phyloP scores from a whole-genome alignment of 2,888 invertebrate genomes.

The Cylindroiulus punctatus region DNA sequence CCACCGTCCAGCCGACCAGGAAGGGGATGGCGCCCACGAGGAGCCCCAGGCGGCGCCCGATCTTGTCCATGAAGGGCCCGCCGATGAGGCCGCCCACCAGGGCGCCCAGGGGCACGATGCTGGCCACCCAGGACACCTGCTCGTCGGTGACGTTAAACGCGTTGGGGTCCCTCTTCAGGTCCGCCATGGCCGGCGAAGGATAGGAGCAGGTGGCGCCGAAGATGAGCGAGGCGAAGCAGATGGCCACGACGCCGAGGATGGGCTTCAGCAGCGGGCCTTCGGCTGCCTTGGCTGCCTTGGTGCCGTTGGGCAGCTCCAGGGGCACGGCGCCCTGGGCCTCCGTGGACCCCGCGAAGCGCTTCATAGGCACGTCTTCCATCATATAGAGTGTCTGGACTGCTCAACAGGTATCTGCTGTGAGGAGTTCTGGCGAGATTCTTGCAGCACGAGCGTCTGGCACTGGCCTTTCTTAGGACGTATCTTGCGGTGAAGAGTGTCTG shows the following conservation, averaged over 20 bases:
- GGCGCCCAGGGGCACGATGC: conserved; percentile 87
- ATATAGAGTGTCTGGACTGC: neutral
- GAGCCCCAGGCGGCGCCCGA: conserved; percentile 75
- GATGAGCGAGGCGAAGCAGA: conserved; percentile 48
- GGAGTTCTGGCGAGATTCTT: too few species aligned
- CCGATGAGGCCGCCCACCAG: conserved; percentile 83
- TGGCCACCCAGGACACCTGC: conserved; percentile 84
- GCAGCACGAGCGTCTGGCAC: too few species aligned
- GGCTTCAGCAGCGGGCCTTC: neutral
- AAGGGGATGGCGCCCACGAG: neutral
- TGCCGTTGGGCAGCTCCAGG: conserved; percentile 80
- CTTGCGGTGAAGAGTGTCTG: too few species aligned
- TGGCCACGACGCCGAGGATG: neutral
- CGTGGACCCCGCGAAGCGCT: neutral
- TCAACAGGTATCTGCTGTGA: too few species aligned
- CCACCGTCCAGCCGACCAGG: neutral
- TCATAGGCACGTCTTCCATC: neutral
- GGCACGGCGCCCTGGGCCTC: conserved; percentile 69
- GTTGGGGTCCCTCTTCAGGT: neutral
- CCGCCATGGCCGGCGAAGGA: conserved; percentile 53
- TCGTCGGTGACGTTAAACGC: conserved; percentile 36
- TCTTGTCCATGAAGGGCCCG: conserved; percentile 82
- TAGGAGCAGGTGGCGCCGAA: conserved; percentile 46
- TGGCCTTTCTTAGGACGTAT: too few species aligned
- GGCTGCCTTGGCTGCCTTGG: conserved; percentile 85